Base-by-base conservation (phyloP, 2,113 vertebrate genomes). In the Corvus hawaiiensis region DNA sequence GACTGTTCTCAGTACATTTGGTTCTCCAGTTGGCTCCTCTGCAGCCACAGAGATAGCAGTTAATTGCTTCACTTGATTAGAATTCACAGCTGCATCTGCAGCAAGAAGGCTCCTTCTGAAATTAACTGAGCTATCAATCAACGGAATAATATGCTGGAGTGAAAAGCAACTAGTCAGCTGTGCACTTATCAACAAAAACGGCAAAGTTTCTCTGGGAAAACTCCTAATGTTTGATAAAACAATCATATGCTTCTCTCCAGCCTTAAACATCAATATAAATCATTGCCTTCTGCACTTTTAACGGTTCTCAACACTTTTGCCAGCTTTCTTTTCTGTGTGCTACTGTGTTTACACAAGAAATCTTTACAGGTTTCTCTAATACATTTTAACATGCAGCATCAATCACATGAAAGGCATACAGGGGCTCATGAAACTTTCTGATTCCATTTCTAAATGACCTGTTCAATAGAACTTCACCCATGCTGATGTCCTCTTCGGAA, bases 61-160 rank as follows among this genome's bases (percentile, higher is more conserved):
- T 98, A 97, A 97, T 97, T 98, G 94, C 94, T 91, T 91, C 76
- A 62, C 48, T 83, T 97, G 97, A 97, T 97, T 97, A 96, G 88
- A 76, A 88, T 66, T 96, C 90, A 73, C 97, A 97, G 96, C 96
- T 97, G 97, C 92, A 94, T 89, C 74, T 83, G 80, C 76, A 83
- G 61, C 41, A 76, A 86, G 95, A 90, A 90, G 58, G 64, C 64
- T 94, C 28, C 72, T 87, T 89, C 80, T 72, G 90, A 93, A 97
- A 97, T 95, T 90, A 97, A 92, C 59, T 58, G 83, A 61, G 67
- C 92, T 94, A 97, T 95, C 94, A 94, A 89, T 94, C 94, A 93
- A 76, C 93, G 79, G 46, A 96, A 87, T 89, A 88, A 94, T 92
- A 95, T 96, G 77, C 63, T 82, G 52, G 73, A 90, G 39, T 66